Conservation (phyloP, 2,888 invertebrate genomes). For the Amorpha juglandis region DNA sequence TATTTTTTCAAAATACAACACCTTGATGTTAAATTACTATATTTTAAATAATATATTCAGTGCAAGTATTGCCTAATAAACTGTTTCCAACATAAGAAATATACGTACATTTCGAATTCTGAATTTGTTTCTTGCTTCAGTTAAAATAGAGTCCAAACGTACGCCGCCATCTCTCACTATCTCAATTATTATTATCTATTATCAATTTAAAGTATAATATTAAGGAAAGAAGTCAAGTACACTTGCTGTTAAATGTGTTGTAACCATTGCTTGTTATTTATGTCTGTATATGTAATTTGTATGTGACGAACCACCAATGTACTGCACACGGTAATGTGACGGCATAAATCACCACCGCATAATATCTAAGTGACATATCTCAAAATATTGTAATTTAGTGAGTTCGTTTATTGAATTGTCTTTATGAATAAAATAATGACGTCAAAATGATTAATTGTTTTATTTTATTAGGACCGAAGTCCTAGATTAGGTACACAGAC, state of each 20-base stretch:
- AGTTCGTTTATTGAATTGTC: slow-evolving; percentile 83
- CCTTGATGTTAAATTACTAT: too few relatives aligned
- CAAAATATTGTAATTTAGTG: slow-evolving; percentile 83
- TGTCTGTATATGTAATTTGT: slow-evolving; percentile 28
- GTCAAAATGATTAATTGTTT: slow-evolving; percentile 47
- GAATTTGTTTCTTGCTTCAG: background rate
- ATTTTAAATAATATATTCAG: too few relatives aligned
- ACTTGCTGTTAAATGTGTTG: slow-evolving; percentile 4
- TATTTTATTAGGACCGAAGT: background rate
- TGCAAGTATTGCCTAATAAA: too few relatives aligned
- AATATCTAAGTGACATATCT: slow-evolving; percentile 81
- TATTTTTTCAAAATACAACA: too few relatives aligned
- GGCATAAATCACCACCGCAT: slow-evolving; percentile 68
- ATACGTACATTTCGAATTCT: background rate
- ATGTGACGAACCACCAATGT: slow-evolving; percentile 34
- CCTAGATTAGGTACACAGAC: too few relatives aligned
- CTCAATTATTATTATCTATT: background rate
- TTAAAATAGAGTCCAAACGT: background rate
- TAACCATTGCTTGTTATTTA: slow-evolving; percentile 25
- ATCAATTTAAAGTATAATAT: slow-evolving; percentile 3
- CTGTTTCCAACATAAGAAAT: too few relatives aligned
- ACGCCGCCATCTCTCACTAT: background rate
- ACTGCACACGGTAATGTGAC: slow-evolving; percentile 43
- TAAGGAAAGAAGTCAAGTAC: slow-evolving; percentile 14
- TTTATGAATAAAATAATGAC: slow-evolving; percentile 84